Percentiles rank a stretch among this genome's conserved stretches.
Evolutionary conservation across 2,888 invertebrate species (phyloP).

Genomic region (Bellardia pandia): DNA sequence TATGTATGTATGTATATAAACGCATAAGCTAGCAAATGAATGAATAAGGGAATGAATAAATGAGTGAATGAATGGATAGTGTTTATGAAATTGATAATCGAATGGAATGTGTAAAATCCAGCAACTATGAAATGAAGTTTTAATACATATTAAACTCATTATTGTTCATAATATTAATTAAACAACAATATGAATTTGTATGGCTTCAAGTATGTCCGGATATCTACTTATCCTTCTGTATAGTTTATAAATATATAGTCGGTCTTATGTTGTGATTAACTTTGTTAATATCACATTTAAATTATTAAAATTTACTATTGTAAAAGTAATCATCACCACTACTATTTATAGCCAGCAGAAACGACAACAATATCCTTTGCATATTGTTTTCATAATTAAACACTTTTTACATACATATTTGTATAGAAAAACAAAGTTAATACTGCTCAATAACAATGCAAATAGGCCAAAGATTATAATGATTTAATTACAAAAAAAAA

Average conservation of each 20-base stretch:
- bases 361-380: not conserved
- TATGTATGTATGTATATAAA: not conserved
- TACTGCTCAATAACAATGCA: not conserved
- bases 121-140: constrained; percentile 21
- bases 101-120: constrained; percentile 12
- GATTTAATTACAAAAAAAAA: not conserved
- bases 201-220: not conserved
- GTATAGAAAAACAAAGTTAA: not conserved
- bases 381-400: not conserved
- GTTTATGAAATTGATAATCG: constrained; percentile 8
- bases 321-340: too few species aligned
- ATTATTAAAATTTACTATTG: constrained; percentile 29
- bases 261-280: not conserved
- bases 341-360: not conserved
- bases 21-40: not conserved
- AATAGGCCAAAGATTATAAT: not conserved
- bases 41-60: not conserved
- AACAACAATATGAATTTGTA: constrained; percentile 4
- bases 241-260: not conserved
- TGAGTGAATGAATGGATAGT: not conserved
- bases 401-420: not conserved
- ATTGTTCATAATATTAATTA: constrained; percentile 33
- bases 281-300: not conserved
- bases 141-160: constrained; percentile 29
- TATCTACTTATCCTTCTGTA: not conserved